phyloP scores from a whole-genome alignment of 2,888 invertebrate genomes.

The Heliconius cydno region DNA sequence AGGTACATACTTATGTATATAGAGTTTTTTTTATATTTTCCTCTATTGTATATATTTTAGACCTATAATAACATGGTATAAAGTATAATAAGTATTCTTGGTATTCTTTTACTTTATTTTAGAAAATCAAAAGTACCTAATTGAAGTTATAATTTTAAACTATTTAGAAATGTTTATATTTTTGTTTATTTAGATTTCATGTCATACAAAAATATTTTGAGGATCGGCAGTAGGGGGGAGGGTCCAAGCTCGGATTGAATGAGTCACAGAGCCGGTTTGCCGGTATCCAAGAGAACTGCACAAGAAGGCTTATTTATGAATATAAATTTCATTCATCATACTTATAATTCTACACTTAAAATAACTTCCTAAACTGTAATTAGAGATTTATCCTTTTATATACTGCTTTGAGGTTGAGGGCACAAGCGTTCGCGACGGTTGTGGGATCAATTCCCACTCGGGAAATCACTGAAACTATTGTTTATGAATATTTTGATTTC shows the following conservation, averaged over 20 bases:
- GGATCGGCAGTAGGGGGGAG: conserved; percentile 48
- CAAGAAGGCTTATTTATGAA: conserved; percentile 37
- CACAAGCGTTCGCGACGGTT: too few species aligned
- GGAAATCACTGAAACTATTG: too few species aligned
- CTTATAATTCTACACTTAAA: neutral
- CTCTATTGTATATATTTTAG: too few species aligned
- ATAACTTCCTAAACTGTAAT: neutral
- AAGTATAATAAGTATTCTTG: too few species aligned
- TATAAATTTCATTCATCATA: conserved; percentile 38
- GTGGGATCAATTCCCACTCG: too few species aligned
- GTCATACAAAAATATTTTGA: conserved; percentile 5
- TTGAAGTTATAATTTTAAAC: neutral
- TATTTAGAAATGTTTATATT: neutral
- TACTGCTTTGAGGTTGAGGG: too few species aligned
- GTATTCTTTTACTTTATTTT: too few species aligned
- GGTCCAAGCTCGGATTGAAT: conserved; percentile 55
- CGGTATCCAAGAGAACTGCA: conserved; percentile 30
- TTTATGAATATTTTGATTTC: too few species aligned
- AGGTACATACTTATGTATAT: neutral
- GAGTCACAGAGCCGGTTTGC: conserved; percentile 67
- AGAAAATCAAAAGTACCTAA: neutral
- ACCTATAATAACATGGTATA: too few species aligned
- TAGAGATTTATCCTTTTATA: neutral
- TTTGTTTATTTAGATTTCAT: neutral
- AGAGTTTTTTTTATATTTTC: too few species aligned